Conservation (phyloP, 1,140 invertebrate species). For the Coelopa frigida region DNA sequence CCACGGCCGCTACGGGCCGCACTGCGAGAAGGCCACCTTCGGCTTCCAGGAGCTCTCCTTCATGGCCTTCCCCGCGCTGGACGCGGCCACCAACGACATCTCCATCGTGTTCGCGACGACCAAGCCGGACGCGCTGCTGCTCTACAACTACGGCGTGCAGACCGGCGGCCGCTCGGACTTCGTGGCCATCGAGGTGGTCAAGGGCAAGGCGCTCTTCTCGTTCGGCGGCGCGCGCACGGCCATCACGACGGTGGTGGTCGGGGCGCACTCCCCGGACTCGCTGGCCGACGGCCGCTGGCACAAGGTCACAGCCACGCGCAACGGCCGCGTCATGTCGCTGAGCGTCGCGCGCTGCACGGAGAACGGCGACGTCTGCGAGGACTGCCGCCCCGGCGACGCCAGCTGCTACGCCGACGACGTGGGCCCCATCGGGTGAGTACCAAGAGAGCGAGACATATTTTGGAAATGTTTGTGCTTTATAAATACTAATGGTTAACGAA, state of each 20-base stretch:
- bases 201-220: conserved; percentile 77
- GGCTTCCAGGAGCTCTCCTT: conserved; percentile 85
- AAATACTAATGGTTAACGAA: neutral
- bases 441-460: conserved; percentile 6
- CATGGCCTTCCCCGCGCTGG: conserved; percentile 77
- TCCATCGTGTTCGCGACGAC: conserved; percentile 86
- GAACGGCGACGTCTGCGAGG: conserved; percentile 76
- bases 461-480: neutral
- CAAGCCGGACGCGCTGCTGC: conserved; percentile 72
- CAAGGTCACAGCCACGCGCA: conserved; percentile 83
- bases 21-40: conserved; percentile 83
- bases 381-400: conserved; percentile 72
- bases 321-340: conserved; percentile 75
- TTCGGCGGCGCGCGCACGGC: conserved; percentile 81
- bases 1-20: conserved; percentile 77
- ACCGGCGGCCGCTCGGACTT: conserved; percentile 86
- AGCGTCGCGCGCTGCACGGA: conserved; percentile 73
- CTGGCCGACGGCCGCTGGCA: conserved; percentile 85
- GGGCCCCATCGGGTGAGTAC: conserved; percentile 72
- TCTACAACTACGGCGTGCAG: conserved; percentile 85
- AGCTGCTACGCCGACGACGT: conserved; percentile 76
- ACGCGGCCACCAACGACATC: conserved; percentile 83
- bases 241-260: conserved; percentile 68
- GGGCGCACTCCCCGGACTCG: conserved; percentile 49
- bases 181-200: conserved; percentile 79